These are phyloP conservation scores for Darevskia nairensis DNA, from an alignment of 2,797 vertebrate species.

Conservation along the genomic window DNA sequence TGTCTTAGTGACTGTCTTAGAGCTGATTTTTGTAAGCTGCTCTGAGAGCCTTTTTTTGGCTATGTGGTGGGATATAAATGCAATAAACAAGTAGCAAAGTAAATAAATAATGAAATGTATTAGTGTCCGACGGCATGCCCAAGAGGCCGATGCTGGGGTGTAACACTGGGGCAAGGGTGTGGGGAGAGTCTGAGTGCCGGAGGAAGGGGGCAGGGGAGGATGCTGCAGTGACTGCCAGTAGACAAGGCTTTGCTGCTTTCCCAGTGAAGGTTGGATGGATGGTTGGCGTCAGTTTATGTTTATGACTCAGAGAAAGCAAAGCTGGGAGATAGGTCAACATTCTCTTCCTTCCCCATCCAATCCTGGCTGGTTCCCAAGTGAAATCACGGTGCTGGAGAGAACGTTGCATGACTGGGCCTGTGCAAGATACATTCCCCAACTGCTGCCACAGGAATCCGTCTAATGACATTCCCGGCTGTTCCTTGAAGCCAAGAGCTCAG, in stretches of 20 bases:
- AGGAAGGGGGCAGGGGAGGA: neutral
- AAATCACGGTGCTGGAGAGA: neutral
- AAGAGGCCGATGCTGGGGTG: neutral
- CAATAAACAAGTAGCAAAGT: too few relatives aligned
- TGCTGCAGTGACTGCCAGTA: neutral
- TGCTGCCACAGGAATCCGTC: conserved; percentile 5
- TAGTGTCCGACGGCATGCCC: too few relatives aligned
- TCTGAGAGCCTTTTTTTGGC: too few relatives aligned
- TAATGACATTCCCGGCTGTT: conserved; percentile 30
- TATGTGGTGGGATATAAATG: too few relatives aligned
- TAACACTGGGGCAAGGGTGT: neutral
- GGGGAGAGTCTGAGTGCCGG: neutral
- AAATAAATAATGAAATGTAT: too few relatives aligned
- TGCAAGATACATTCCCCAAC: neutral
- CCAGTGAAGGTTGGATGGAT: neutral
- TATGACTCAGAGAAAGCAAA: conserved; percentile 7
- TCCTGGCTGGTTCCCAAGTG: conserved; percentile 1
- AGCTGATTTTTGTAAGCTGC: too few relatives aligned
- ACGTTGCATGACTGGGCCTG: neutral
- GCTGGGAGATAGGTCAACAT: neutral
- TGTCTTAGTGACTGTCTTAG: too few relatives aligned
- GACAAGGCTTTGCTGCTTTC: neutral
- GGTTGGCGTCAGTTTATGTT: neutral
- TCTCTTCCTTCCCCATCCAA: neutral
- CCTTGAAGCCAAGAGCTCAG: conserved; percentile 5